A percentile compares a stretch with the other conserved stretches of the same genome.
Conservation (phyloP, 2,113 vertebrate genomes). For the Bubo bubo region DNA sequence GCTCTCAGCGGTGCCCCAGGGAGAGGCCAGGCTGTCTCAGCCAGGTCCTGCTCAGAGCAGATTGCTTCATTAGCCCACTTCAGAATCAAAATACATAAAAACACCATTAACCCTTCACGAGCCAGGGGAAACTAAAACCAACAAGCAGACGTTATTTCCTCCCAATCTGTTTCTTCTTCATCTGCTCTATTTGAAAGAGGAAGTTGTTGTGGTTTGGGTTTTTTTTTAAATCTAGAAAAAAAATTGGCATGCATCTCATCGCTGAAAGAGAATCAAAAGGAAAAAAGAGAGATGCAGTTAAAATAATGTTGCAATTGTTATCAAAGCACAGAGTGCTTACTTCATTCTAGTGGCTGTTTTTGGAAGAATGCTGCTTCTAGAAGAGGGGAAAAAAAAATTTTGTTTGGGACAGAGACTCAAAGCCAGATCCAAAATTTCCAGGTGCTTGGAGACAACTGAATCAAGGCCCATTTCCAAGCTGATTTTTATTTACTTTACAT, state of each 20-base stretch:
- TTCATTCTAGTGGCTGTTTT: slow-evolving; percentile 9
- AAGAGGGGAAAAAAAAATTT: not conserved
- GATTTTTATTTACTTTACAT: slow-evolving; percentile 51
- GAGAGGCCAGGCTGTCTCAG: slow-evolving; percentile 46
- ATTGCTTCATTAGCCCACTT: slow-evolving; percentile 62
- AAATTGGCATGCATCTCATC: not conserved
- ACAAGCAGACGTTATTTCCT: not conserved
- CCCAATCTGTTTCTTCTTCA: not conserved
- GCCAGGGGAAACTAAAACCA: not conserved
- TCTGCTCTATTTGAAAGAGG: not conserved
- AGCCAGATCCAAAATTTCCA: slow-evolving; percentile 58
- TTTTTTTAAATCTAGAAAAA: not conserved
- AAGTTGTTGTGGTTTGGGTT: not conserved
- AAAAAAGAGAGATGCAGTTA: not conserved
- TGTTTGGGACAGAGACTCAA: slow-evolving; percentile 45
- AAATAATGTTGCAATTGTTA: slow-evolving; percentile 58
- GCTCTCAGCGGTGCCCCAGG: slow-evolving; percentile 37
- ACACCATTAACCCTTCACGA: slow-evolving; percentile 20
- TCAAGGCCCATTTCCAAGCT: not conserved
- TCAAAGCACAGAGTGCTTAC: slow-evolving; percentile 22
- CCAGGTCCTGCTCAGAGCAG: slow-evolving; percentile 43
- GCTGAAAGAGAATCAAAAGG: not conserved
- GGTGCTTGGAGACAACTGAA: slow-evolving; percentile 62
- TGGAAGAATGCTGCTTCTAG: slow-evolving; percentile 43
- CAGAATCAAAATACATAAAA: not conserved